These are phyloP conservation scores for Bibio marci DNA, from an alignment of 2,888 invertebrate genomes.

Conservation along the genomic window DNA sequence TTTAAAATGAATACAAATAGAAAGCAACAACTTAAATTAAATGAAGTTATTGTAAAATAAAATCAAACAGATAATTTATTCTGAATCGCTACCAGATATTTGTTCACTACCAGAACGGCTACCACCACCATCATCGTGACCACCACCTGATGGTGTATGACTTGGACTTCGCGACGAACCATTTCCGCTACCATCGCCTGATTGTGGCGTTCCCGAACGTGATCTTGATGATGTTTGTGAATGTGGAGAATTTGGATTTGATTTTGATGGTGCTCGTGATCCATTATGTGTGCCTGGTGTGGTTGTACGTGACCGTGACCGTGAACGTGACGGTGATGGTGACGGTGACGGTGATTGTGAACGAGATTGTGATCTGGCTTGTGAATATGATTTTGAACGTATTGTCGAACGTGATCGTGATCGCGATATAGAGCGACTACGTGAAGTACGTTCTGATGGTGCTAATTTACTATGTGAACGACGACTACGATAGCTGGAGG, in stretches of 20 bases:
- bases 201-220: background rate
- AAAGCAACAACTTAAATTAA: no score
- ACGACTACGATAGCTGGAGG: conserved; percentile 7
- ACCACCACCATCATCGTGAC: background rate
- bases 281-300: conserved; percentile 13
- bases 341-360: conserved; percentile 6
- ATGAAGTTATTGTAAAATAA: no score
- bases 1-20: no score
- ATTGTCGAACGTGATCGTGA: conserved; percentile 8
- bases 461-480: conserved; percentile 18
- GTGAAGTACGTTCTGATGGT: conserved; percentile 15
- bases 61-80: no score
- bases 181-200: no score
- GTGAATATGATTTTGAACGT: background rate
- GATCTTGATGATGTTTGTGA: no score
- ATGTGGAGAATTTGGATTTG: no score
- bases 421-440: conserved; percentile 12
- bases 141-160: background rate
- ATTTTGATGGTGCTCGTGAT: no score
- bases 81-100: no score
- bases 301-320: conserved; percentile 16
- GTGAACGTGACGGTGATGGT: conserved; percentile 10
- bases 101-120: no score
- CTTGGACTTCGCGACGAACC: no score
- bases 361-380: background rate